Evolutionary conservation across 2,797 vertebrate genomes (phyloP).

Genomic region (Cercopithecus mitis): DNA sequence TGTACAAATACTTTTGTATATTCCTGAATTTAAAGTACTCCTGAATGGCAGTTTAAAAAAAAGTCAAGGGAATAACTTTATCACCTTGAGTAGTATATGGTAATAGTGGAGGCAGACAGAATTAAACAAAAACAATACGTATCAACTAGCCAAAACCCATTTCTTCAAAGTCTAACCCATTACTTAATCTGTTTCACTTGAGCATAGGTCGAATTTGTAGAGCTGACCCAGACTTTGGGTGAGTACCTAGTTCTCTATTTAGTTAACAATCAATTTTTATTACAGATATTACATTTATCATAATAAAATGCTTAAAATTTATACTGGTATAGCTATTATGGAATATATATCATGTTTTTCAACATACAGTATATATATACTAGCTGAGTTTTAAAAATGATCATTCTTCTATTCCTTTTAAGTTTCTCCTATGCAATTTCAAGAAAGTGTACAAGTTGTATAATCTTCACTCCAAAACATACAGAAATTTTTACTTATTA

Average conservation of each 20-base stretch:
- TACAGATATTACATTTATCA: background rate
- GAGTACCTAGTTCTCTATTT: background rate
- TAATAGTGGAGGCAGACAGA: background rate
- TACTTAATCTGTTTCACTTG: constrained; percentile 18
- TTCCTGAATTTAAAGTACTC: constrained; percentile 31
- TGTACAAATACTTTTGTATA: background rate
- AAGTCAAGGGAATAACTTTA: background rate
- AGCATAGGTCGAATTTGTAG: background rate
- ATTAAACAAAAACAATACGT: constrained; percentile 32
- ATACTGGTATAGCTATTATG: background rate
- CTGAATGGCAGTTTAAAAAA: background rate
- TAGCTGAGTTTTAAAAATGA: constrained; percentile 32
- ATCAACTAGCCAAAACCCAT: background rate
- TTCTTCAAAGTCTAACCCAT: background rate
- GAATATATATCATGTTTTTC: constrained; percentile 15
- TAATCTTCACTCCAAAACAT: constrained; percentile 24
- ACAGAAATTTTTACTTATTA: constrained; percentile 35
- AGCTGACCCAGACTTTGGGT: background rate
- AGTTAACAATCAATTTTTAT: background rate
- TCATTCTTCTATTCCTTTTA: constrained; percentile 24
- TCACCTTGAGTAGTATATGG: background rate
- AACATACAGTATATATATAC: constrained; percentile 2
- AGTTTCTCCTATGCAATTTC: constrained; percentile 6
- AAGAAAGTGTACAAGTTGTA: background rate
- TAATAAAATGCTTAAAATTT: background rate